Evolutionary conservation across 2,113 vertebrate genomes (phyloP), one percentile per base, ranked within the genome.

Genomic region (Nothobranchius kuhntae): DNA sequence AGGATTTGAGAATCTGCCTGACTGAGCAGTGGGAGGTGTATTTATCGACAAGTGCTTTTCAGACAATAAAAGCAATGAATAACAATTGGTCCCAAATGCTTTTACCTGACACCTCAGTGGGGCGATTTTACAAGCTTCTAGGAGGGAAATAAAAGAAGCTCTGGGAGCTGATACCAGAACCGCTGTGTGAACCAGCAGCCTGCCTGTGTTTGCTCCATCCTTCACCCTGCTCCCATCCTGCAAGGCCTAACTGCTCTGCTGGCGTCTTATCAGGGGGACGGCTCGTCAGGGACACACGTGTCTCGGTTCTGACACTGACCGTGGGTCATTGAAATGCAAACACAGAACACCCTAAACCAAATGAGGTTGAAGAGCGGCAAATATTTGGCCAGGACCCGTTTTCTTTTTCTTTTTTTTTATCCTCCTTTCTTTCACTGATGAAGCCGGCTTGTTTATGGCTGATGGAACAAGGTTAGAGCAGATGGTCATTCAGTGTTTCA

Each of bases 221-320:
- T 89, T 92, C 91, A 89, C 87, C 91, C 82, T 47, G 68, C 77
- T 81, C 83, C 86, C 81, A 87, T 90, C 90, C 86, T 83, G 78
- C 88, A 91, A 85, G 88, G 87, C 84, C 89, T 86, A 68, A 77
- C 72, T 77, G 79, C 56, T 73, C 62, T 65, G 65, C 71, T 51
- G 78, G 65, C 75, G 80, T 85, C 87, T 91, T 92, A 91, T 91
- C 92, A 90, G 38, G 86, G 71, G 78, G 69, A 78, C 76, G 30
- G 65, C 73, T 84, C 80, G 83, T 87, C 90, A 92, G 89, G 91
- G 91, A 89, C 90, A 91, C 91, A 86, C 87, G 89, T 90, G 90
- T 86, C 83, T 81, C 71, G 81, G 68, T 83, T 82, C 85, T 90
- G 87, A 87, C 88, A 87, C 86, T 89, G 89, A 91, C 85, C 87